These are phyloP conservation scores for Sclerurus mexicanus DNA, from an alignment of 2,113 vertebrate species.

Conservation along the genomic window DNA sequence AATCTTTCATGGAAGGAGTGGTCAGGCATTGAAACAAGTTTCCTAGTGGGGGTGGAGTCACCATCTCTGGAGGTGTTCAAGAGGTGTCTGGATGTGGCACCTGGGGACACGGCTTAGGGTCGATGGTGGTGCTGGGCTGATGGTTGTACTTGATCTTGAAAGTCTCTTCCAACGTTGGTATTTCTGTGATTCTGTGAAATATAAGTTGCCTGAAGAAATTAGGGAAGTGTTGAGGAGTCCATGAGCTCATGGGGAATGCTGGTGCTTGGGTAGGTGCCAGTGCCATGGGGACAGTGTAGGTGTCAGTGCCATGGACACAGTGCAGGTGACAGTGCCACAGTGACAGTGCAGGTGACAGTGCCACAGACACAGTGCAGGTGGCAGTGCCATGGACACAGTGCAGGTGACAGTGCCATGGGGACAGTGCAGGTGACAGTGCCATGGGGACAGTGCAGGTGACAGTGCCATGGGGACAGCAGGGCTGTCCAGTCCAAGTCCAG, in stretches of 20 bases:
- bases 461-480: background rate
- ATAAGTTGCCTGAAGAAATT: background rate
- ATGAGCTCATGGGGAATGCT: background rate
- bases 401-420: no score
- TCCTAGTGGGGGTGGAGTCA: background rate
- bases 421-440: no score
- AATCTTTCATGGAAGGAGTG: background rate
- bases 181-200: background rate
- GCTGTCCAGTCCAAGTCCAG: background rate
- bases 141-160: background rate
- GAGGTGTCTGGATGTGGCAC: background rate
- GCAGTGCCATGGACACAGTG: no score
- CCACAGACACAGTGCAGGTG: background rate
- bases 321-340: no score
- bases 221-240: accelerated
- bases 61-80: background rate
- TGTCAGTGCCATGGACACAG: background rate
- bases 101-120: background rate
- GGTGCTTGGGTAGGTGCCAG: background rate
- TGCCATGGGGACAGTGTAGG: background rate
- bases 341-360: background rate
- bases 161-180: background rate
- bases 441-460: background rate
- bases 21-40: background rate
- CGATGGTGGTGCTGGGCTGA: background rate